phyloP scores from a whole-genome alignment of 35 echinoderm and acorn worm species.

The Diadema setosum region DNA sequence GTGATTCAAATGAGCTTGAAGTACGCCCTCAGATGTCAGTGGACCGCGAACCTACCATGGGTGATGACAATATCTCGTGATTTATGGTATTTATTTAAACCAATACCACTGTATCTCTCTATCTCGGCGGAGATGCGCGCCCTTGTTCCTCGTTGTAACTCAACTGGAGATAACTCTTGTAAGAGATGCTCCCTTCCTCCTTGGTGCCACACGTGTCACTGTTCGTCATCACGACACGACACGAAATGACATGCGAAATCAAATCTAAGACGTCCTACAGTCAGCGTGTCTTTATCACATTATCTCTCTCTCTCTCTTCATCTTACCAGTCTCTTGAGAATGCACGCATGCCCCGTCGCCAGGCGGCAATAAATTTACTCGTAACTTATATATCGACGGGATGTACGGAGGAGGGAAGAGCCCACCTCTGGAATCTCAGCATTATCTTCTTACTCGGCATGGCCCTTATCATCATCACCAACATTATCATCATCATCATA shows the following conservation, averaged over 20 bases:
- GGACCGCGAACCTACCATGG: no score
- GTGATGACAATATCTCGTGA: no score
- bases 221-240: not conserved
- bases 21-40: no score
- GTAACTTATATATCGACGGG: not conserved
- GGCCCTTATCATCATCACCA: no score
- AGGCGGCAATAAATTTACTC: not conserved
- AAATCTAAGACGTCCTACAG: not conserved
- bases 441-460: no score
- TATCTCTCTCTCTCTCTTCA: not conserved
- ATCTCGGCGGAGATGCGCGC: no score
- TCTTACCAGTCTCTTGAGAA: no score
- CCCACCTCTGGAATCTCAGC: no score
- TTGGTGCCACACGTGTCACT: not conserved
- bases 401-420: no score
- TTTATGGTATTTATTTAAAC: no score
- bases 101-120: no score
- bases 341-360: not conserved
- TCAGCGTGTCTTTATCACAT: not conserved
- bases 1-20: no score
- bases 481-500: not conserved
- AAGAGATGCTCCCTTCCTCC: not conserved
- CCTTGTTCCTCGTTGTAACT: slow-evolving; percentile 8
- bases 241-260: not conserved
- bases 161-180: not conserved